Base-by-base conservation (phyloP, 2,888 invertebrate species). In the Glaucopsyche alexis region DNA sequence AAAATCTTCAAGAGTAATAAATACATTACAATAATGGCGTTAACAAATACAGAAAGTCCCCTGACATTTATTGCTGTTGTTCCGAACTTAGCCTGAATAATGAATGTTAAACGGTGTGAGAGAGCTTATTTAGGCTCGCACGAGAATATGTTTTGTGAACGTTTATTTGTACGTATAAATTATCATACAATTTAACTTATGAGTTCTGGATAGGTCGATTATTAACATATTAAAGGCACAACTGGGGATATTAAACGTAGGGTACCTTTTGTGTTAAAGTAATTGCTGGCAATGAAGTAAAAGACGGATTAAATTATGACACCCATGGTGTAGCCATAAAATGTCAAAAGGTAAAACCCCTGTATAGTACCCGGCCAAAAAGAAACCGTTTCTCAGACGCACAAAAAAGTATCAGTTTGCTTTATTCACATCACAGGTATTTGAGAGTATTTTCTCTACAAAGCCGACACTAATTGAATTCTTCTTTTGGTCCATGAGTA, bases 51-150 rank as follows among this genome's bases (percentile, higher is more conserved):
- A 69, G 29, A 45, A 29, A 49, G 45, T 45, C 19, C 50, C 50
- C 38, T 50, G 50, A 49, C 49, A 29, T 60, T 42, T 47, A 42
- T 64, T 19, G 29, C 9, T 60, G 60, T 60, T 60, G 60, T 60
- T 60, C 60, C 29, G 13, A 60, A 60, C 60, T 60, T 60, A 38
- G 60, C 13, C 60, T 38, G 60, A 60, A 60, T 60, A 60, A 60
- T 60, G 60, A 60, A 60, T 60, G 60, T 60, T 60, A 60, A 60
- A 60, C 60, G 60, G 60, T 60, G 60, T 60, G 60, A 60, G 60
- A 60, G 60, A 60, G 60, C 60, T 60, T 60, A 60, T 38, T 60
- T 60, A 60, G 60, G 60, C 29, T 7, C 29, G 60, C 60, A 60
- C 29, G 60, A 60, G 60, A 60, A 60, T 60, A 38, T 60, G 60